Evolutionary conservation across 2,888 invertebrate genomes (phyloP).

Genomic region (Rhagophthalmus giganteus): DNA sequence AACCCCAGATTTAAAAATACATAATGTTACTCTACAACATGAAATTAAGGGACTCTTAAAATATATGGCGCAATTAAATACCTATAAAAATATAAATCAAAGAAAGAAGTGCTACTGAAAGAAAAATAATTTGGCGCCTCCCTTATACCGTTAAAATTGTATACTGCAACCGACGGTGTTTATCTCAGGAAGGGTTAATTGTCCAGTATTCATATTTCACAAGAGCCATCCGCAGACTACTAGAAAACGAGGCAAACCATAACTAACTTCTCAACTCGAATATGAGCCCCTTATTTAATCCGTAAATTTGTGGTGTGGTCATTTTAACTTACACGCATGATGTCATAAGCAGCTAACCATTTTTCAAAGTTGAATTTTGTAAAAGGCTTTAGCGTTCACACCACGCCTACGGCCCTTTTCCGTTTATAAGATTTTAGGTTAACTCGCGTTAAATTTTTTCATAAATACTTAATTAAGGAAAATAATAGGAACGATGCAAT

Average conservation of each 20-base stretch:
- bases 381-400: background rate
- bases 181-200: conserved; percentile 40
- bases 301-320: conserved; percentile 35
- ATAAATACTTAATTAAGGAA: background rate
- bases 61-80: background rate
- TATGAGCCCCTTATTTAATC: conserved; percentile 33
- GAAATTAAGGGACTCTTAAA: too few relatives aligned
- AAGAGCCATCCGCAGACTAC: conserved; percentile 35
- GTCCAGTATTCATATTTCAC: conserved; percentile 38
- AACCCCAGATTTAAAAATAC: too few relatives aligned
- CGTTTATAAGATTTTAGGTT: background rate
- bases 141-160: conserved; percentile 35
- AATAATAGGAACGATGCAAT: background rate
- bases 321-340: conserved; percentile 33
- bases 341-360: conserved; percentile 38
- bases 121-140: conserved; percentile 33
- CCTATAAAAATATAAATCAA: conserved; percentile 21
- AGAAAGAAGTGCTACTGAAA: conserved; percentile 23
- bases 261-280: conserved; percentile 29
- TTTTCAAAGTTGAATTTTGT: conserved; percentile 34
- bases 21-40: too few relatives aligned
- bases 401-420: background rate
- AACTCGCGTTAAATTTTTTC: background rate
- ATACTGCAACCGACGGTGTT: conserved; percentile 29
- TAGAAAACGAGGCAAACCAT: conserved; percentile 26